Base-by-base conservation (phyloP, 2,113 vertebrate genomes). In the Eupsittula cactorum region DNA sequence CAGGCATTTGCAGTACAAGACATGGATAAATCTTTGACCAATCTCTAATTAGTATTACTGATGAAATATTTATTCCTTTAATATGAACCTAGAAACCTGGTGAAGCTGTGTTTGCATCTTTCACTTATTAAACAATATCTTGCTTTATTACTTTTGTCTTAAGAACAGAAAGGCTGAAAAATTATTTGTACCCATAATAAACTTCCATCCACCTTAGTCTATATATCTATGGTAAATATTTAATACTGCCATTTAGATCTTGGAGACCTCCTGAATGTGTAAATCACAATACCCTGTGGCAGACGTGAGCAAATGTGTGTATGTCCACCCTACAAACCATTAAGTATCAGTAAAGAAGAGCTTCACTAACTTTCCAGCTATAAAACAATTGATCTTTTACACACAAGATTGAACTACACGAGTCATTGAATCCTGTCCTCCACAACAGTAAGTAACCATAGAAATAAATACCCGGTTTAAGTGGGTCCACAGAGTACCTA, bases 31-130 rank as follows among this genome's bases (percentile, higher is more conserved):
- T 98, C 96, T 97, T 97, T 95, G 97, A 95, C 97, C 94, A 96
- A 96, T 97, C 96, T 98, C 97, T 97, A 98, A 97, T 97, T 98
- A 98, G 95, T 63, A 97, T 90, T 68, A 73, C 93, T 81, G 94
- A 97, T 97, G 90, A 98, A 98, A 98, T 98, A 98, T 97, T 98
- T 98, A 97, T 97, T 97, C 91, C 97, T 97, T 97, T 98, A 97
- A 97, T 97, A 97, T 92, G 94, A 98, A 97, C 96, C 92, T 92
- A 90, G 94, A 97, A 98, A 98, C 78, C 37, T 74, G 94, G 87
- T 91, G 96, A 97, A 97, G 90, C 75, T 86, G 84, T 97, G 92
- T 97, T 98, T 97, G 91, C 96, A 97, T 97, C 96, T 98, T 98
- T 96, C 90, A 97, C 94, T 95, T 97, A 96, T 97, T 98, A 98